These are phyloP conservation scores for Ciconia maguari DNA, from an alignment of 2,113 vertebrate species.

Conservation along the genomic window DNA sequence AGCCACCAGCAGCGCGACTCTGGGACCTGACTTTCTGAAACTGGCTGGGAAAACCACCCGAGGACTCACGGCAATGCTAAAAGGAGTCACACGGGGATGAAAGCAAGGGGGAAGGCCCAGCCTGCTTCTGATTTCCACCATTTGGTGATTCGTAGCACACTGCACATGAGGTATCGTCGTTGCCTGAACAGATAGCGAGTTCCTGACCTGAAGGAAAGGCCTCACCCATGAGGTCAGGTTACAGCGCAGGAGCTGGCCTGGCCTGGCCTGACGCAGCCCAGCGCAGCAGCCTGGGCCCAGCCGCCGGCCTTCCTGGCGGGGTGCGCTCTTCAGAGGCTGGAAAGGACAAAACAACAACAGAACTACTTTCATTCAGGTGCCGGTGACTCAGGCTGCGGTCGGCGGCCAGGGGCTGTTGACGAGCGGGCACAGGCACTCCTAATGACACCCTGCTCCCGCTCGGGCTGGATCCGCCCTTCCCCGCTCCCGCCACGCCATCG, in stretches of 20 bases:
- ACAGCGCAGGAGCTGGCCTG: not conserved
- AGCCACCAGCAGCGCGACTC: not conserved
- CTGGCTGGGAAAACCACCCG: not conserved
- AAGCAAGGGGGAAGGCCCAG: not conserved
- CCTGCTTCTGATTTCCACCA: not conserved
- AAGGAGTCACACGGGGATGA: not conserved
- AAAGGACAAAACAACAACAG: conserved; percentile 49
- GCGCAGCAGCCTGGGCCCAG: not conserved
- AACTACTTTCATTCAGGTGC: conserved; percentile 68
- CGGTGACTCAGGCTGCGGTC: conserved; percentile 55
- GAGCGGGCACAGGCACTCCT: conserved; percentile 10
- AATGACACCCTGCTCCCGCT: conserved; percentile 54
- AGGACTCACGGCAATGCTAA: not conserved
- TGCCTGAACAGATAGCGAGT: not conserved
- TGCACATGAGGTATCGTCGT: not conserved
- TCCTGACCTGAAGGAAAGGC: not conserved
- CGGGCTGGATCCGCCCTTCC: conserved; percentile 50
- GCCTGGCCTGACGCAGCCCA: not conserved
- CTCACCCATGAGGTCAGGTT: not conserved
- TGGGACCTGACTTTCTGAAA: not conserved
- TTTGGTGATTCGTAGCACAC: not conserved
- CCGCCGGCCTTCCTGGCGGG: not conserved
- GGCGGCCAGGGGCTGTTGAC: conserved; percentile 22
- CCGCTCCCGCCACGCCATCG: not conserved
- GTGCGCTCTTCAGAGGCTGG: not conserved